Evolutionary conservation across 2,113 vertebrate genomes (phyloP).

Genomic region (Barbus barbus): DNA sequence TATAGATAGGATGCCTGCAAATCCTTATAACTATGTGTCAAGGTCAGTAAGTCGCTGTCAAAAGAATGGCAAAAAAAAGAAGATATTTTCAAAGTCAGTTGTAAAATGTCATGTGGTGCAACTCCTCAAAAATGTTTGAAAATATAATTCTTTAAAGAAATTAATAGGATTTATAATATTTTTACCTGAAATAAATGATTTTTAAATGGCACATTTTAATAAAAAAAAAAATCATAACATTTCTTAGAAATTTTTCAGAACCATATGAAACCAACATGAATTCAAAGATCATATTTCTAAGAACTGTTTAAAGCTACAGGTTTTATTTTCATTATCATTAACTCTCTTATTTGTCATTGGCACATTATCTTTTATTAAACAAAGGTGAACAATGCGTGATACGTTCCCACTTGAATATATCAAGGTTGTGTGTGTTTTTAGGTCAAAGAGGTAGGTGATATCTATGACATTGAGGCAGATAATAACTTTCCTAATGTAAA

Average conservation of each 20-base stretch:
- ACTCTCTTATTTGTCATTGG: neutral
- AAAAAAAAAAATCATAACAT: no score
- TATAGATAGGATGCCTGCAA: neutral
- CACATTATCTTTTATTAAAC: neutral
- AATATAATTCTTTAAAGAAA: neutral
- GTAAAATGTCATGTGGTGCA: neutral
- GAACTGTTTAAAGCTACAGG: neutral
- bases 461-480: neutral
- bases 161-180: neutral
- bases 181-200: neutral
- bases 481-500: slow-evolving; percentile 3
- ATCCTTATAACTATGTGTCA: neutral
- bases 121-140: neutral
- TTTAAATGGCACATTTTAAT: no score
- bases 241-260: neutral
- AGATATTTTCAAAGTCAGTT: neutral
- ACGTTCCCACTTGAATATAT: neutral
- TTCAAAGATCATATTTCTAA: neutral
- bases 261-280: neutral
- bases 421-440: neutral
- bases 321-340: neutral
- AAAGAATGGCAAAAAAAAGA: no score
- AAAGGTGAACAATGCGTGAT: neutral
- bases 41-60: no score
- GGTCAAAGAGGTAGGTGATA: neutral